Evolutionary conservation across 2,797 vertebrate genomes (phyloP).

Genomic region (Balearica regulorum): DNA sequence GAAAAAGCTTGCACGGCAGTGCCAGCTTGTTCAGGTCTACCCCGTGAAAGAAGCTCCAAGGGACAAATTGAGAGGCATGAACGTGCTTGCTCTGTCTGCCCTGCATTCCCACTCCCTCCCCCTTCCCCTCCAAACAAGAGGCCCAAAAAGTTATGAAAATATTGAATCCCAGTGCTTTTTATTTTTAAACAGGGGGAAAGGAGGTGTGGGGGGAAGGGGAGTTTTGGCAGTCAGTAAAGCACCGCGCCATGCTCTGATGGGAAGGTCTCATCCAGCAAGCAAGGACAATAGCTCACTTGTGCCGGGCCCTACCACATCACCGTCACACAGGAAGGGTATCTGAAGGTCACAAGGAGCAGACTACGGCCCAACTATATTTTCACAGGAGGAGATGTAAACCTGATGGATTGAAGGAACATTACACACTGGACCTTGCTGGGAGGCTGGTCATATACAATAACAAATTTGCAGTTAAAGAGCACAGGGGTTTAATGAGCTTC

Average conservation of each 20-base stretch:
- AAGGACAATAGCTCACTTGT: constrained; percentile 60
- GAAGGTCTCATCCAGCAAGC: background rate
- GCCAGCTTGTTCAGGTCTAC: accelerated
- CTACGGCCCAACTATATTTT: constrained; percentile 15
- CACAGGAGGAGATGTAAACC: constrained; percentile 46
- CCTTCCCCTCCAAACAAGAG: background rate
- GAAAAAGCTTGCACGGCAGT: background rate
- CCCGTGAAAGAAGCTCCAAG: background rate
- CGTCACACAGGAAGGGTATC: constrained; percentile 33
- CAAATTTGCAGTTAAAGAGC: background rate
- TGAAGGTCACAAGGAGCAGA: constrained; percentile 23
- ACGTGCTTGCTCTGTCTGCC: background rate
- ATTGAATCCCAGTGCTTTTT: background rate
- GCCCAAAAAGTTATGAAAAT: constrained; percentile 13
- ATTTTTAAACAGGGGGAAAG: constrained; percentile 13
- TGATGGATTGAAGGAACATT: constrained; percentile 25
- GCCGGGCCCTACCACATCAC: background rate
- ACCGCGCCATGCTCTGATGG: background rate
- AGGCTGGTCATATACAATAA: constrained; percentile 28
- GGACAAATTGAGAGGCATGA: accelerated
- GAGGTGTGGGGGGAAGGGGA: background rate
- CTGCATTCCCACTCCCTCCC: background rate
- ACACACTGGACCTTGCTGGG: background rate
- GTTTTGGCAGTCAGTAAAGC: constrained; percentile 13
- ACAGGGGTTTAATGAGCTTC: constrained; percentile 28